A percentile compares a stretch with the other conserved stretches of the same genome.
Evolutionary conservation across 2,797 vertebrate species (phyloP).

Genomic region (Hafferia zeledoni): DNA sequence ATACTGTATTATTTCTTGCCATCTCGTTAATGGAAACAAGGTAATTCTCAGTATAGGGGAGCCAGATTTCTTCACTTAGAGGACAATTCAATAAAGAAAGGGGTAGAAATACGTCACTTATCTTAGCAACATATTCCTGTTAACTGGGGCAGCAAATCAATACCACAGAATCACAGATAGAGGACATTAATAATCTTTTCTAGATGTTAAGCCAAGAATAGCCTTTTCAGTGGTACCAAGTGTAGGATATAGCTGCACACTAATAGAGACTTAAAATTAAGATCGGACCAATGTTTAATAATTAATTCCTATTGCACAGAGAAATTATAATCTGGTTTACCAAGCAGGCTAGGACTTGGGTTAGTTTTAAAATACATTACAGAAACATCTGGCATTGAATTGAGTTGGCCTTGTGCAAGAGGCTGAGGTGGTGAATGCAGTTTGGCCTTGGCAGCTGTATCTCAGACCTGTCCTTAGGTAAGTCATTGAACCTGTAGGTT

Average conservation of each 20-base stretch:
- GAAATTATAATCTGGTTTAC: background rate
- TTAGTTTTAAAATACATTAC: background rate
- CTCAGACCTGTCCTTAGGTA: background rate
- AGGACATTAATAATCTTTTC: constrained; percentile 41
- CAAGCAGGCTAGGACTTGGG: background rate
- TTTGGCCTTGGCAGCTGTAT: background rate
- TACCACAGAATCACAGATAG: background rate
- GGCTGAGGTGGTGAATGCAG: background rate
- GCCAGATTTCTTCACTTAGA: background rate
- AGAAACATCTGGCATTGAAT: background rate
- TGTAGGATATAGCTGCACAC: background rate
- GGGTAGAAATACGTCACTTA: constrained; percentile 35
- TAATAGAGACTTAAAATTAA: background rate
- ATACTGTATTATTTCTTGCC: background rate
- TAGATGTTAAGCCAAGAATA: background rate
- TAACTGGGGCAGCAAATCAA: constrained; percentile 57
- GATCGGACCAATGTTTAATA: background rate
- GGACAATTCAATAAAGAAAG: constrained; percentile 33
- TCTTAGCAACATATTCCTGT: constrained; percentile 39
- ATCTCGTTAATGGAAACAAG: background rate
- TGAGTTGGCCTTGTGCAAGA: background rate
- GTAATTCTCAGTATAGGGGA: background rate
- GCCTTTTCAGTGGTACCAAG: background rate
- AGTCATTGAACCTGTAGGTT: background rate
- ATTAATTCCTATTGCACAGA: background rate